Base-by-base conservation (phyloP, 2,888 invertebrate species). In the Cephus pygmeus region DNA sequence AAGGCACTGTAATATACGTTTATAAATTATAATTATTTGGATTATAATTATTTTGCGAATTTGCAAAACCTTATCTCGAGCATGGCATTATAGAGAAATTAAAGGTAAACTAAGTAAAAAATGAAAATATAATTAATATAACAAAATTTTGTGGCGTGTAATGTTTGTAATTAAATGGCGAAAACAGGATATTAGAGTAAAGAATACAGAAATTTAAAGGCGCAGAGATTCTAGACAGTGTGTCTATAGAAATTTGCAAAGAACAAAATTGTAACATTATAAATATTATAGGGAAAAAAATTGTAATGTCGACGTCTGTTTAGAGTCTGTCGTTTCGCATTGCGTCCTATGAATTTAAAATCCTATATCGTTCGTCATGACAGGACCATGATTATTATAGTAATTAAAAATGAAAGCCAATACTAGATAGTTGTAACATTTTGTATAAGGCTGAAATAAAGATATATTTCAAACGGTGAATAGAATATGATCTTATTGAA, bases 381-480 rank as follows among this genome's bases (percentile, higher is more conserved):
- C 31, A 71, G 31, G 71, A 31, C 15, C 71, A 23, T 31, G 15
- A 71, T 15, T 71, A 71, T 33, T 71, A 12, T 31, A 71, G 12
- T 30, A 33, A 71, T 71, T 15, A 71, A 23, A 31, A 71, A 71
- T 34, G 12, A 30, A 71, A 56, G 23, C 56, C 56, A 56, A 56
- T 56, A 23, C 56, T 56, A 23, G 23, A 80, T 85, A 81, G 83
- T 84, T 84, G 84, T 86, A 87, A 85, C 83, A 83, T 87, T 87
- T 87, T 87, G 81, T 83, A 86, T 86, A 86, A 88, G 85, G 84
- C 85, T 87, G 85, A 87, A 84, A 73, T 83, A 82, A 83, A 85
- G 78, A 81, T 81, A 82, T 81, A 83, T 79, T 56, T 56, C 56
- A 56, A 56, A 56, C 56, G 23, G 56, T 23, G 56, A 15, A 56